Conservation (phyloP, 2,113 vertebrate species). For the Setophaga coronata region DNA sequence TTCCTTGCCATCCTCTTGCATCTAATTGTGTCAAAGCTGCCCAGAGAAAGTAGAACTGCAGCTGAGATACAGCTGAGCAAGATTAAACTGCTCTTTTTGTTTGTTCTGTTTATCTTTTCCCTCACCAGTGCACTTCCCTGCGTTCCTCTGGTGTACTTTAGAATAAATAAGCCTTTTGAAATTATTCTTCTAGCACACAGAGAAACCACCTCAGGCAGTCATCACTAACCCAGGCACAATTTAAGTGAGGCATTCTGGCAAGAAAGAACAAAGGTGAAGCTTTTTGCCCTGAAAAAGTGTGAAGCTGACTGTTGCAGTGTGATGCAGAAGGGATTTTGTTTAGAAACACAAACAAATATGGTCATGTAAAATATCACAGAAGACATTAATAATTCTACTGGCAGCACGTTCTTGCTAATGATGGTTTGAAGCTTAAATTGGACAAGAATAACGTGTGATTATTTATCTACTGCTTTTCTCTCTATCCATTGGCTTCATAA, state of each 20-base stretch:
- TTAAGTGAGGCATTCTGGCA: not conserved
- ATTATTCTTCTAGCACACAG: not conserved
- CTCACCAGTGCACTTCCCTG: not conserved
- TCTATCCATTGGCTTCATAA: not conserved
- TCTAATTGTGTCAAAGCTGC: not conserved
- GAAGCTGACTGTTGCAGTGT: not conserved
- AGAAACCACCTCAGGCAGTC: not conserved
- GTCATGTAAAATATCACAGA: not conserved
- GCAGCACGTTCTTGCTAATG: not conserved
- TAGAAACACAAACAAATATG: not conserved
- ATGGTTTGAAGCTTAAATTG: not conserved
- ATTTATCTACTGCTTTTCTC: not conserved
- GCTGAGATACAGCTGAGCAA: conserved; percentile 9
- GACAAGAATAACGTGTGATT: not conserved
- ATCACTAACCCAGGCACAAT: not conserved
- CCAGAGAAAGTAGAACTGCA: conserved; percentile 1
- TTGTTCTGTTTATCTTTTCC: conserved; percentile 24
- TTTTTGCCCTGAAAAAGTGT: conserved; percentile 15
- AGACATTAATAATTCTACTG: not conserved
- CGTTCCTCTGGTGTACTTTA: conserved; percentile 7
- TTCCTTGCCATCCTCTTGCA: not conserved
- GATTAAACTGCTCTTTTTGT: conserved; percentile 20
- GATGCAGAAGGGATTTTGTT: not conserved
- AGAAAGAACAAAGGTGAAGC: conserved; percentile 37
- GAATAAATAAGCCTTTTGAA: conserved; percentile 33